Evolutionary conservation across 2,113 vertebrate species (phyloP).

Genomic region (Blennius ocellaris): DNA sequence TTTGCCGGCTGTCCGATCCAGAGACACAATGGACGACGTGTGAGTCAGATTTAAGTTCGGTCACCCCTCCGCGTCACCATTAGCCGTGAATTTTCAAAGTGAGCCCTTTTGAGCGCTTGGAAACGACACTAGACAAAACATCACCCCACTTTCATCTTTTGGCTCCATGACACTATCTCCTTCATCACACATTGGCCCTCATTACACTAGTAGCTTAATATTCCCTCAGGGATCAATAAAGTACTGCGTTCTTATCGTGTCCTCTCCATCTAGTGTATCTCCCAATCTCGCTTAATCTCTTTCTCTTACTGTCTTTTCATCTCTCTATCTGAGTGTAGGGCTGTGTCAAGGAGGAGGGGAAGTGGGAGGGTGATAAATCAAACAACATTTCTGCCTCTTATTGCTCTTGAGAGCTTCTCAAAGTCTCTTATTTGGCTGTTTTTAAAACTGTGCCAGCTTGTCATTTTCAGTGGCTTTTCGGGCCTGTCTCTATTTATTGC

Average conservation of each 20-base stretch:
- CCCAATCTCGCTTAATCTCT: constrained; percentile 65
- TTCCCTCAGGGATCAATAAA: constrained; percentile 75
- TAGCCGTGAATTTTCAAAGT: constrained; percentile 42
- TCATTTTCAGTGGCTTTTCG: constrained; percentile 19
- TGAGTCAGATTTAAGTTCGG: constrained; percentile 38
- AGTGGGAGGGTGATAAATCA: constrained; percentile 59
- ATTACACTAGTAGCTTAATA: constrained; percentile 72
- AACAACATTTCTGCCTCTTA: constrained; percentile 37
- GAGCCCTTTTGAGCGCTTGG: constrained; percentile 39
- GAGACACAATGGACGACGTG: constrained; percentile 50
- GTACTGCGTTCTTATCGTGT: constrained; percentile 51
- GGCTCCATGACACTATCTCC: constrained; percentile 53
- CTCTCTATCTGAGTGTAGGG: constrained; percentile 53
- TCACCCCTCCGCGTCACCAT: constrained; percentile 23
- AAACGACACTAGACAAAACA: constrained; percentile 35
- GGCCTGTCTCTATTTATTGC: constrained; percentile 7
- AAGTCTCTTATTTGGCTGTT: constrained; percentile 21
- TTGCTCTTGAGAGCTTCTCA: constrained; percentile 43
- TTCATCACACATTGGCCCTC: constrained; percentile 62
- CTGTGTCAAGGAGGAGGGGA: constrained; percentile 63
- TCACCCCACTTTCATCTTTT: constrained; percentile 52
- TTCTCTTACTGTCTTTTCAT: constrained; percentile 73
- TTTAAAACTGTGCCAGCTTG: constrained; percentile 21
- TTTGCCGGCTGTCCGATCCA: constrained; percentile 39
- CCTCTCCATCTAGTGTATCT: constrained; percentile 58